phyloP scores from a whole-genome alignment of 2,797 vertebrate genomes.

The Ambastaia sidthimunki region DNA sequence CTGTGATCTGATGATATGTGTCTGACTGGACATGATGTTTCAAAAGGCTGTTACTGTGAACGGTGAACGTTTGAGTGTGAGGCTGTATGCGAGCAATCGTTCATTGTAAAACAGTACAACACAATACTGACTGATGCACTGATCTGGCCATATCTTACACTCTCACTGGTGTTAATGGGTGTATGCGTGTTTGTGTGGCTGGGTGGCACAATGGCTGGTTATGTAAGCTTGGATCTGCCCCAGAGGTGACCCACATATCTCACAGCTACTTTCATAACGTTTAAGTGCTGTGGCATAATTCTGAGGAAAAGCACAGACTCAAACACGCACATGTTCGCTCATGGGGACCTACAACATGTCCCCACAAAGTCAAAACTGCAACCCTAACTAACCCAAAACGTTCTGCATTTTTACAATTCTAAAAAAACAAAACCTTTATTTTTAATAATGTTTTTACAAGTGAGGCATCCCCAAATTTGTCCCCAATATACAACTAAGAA shows the following conservation, averaged over 20 bases:
- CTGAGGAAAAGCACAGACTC: not conserved
- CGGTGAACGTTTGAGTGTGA: conserved; percentile 29
- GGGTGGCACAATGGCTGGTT: conserved; percentile 47
- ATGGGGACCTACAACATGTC: too few species aligned
- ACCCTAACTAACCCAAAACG: too few species aligned
- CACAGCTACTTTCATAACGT: conserved; percentile 29
- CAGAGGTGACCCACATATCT: conserved; percentile 48
- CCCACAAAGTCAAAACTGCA: too few species aligned
- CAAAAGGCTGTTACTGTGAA: conserved; percentile 19
- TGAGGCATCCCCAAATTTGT: too few species aligned
- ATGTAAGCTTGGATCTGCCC: conserved; percentile 44
- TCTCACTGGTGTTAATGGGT: not conserved
- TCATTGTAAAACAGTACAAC: conserved; percentile 1
- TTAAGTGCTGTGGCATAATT: not conserved
- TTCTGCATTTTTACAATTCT: too few species aligned
- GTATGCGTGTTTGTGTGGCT: conserved; percentile 10
- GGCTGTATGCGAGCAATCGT: not conserved
- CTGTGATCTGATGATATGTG: not conserved
- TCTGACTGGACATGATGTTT: conserved; percentile 16
- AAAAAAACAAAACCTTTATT: too few species aligned
- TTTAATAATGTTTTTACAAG: too few species aligned
- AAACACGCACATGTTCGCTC: not conserved
- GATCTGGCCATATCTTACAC: conserved; percentile 12
- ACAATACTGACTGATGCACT: conserved; percentile 23
- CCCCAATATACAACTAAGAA: too few species aligned